Base-by-base conservation (phyloP, 2,888 invertebrate genomes). In the Celastrina argiolus region DNA sequence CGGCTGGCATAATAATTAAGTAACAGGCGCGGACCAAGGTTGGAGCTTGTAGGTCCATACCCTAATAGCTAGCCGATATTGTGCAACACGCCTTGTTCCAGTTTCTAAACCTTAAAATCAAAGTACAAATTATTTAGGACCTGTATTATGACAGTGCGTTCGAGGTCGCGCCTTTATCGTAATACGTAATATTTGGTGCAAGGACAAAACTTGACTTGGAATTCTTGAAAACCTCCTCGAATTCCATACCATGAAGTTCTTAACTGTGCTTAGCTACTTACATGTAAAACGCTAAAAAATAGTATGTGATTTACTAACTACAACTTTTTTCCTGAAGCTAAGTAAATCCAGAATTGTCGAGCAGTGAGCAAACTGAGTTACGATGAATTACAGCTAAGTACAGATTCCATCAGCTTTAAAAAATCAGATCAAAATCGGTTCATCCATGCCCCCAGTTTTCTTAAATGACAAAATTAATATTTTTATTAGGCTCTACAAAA, bases 1-100 rank as follows among this genome's bases (percentile, higher is more conserved):
- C 80, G 89, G 89, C 85, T 84, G 72, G 89, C 86, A 91, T 88
- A 85, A 85, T 91, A 91, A 90, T 90, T 90, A 89, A 91, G 90
- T 90, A 89, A 89, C 89, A 81, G 89, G 88, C 88, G 75, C 76
- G 80, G 73, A 79, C 82, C 88, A 88, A 90, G 88, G 89, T 79
- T 85, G 79, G 74, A 75, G 88, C 88, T 79, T 85, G 79, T 74
- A 75, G 84, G 83, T 81, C 80, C 79, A 78, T 82, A 85, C 85
- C 88, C 87, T 88, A 88, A 88, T 87, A 81, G 83, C 75, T 73
- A 71, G 69, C 69, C 71, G 69, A 72, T 74, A 74, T 78, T 78
- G 78, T 75, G 77, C 75, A 77, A 77, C 75, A 74, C 74, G 74
- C 72, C 74, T 78, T 75, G 78, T 74, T 75, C 77, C 73, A 75